phyloP scores from a whole-genome alignment of 35 echinoderm and acorn worm genomes.

The Chiridota heheva region DNA sequence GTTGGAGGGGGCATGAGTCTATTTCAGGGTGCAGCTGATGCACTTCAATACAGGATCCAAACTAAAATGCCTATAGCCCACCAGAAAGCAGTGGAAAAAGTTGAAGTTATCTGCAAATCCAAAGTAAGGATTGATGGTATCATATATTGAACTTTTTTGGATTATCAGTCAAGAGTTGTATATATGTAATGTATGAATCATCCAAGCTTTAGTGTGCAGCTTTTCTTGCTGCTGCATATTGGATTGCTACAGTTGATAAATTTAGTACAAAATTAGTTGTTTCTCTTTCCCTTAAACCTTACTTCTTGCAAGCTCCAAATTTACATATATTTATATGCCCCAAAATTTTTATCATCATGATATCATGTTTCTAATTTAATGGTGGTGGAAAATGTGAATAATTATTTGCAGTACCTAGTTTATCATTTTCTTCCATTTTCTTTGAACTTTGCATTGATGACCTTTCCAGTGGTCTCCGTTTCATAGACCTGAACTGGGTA shows the following conservation, averaged over 20 bases:
- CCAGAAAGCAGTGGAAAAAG: conserved; percentile 70
- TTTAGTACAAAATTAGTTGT: too few species aligned
- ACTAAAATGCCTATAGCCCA: conserved; percentile 83
- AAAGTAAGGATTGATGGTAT: conserved; percentile 48
- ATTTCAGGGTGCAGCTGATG: conserved; percentile 91
- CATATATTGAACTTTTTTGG: neutral
- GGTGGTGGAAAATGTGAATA: too few species aligned
- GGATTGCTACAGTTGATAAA: neutral
- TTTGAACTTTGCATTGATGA: too few species aligned
- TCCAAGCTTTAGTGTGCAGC: neutral
- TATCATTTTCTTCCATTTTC: too few species aligned
- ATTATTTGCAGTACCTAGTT: too few species aligned
- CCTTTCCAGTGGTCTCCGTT: too few species aligned
- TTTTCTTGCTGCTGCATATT: neutral
- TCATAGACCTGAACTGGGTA: too few species aligned
- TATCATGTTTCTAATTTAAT: too few species aligned
- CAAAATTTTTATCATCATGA: too few species aligned
- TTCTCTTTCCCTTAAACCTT: too few species aligned
- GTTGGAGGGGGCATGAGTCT: conserved; percentile 85
- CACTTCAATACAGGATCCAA: conserved; percentile 66
- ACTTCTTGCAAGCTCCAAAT: too few species aligned
- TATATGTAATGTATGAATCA: neutral
- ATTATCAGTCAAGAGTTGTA: neutral
- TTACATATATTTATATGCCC: too few species aligned
- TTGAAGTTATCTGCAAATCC: conserved; percentile 96